Evolutionary conservation across 2,888 invertebrate species (phyloP).

Genomic region (Sminthurinus aureus): DNA sequence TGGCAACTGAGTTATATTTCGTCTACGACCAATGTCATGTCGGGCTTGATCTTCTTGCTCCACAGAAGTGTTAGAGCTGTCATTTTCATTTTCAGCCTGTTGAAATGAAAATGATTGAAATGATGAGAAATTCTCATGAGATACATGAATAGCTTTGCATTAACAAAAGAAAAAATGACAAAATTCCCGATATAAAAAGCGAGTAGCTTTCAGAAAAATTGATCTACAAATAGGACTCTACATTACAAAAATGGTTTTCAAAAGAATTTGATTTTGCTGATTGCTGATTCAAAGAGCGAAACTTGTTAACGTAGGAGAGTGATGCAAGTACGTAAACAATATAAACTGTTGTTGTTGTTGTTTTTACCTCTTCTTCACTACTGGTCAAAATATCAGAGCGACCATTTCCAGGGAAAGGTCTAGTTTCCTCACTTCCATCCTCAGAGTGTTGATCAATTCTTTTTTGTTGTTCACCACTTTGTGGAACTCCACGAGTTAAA

Average conservation of each 20-base stretch:
- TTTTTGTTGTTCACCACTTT: not conserved
- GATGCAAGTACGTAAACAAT: no score
- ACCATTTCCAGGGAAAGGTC: conserved; percentile 7
- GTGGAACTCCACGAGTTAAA: not conserved
- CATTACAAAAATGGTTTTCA: no score
- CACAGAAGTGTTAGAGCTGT: not conserved
- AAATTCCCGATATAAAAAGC: no score
- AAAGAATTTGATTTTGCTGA: no score
- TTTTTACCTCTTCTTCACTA: conserved; percentile 31
- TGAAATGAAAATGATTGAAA: no score
- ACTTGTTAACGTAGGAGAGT: no score
- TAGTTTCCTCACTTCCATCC: not conserved
- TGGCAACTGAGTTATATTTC: conserved; percentile 43
- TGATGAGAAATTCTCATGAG: no score
- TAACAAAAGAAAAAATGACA: no score
- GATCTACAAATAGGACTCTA: no score
- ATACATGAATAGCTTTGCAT: no score
- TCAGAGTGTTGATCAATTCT: not conserved
- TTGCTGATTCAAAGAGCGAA: no score
- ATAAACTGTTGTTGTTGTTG: not conserved
- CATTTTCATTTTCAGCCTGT: conserved; percentile 12
- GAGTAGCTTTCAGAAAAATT: no score
- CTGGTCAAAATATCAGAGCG: conserved; percentile 31
- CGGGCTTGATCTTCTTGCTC: conserved; percentile 14
- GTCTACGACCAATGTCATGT: not conserved